phyloP scores from a whole-genome alignment of 2,888 invertebrate species.

The Ditula angustiorana region DNA sequence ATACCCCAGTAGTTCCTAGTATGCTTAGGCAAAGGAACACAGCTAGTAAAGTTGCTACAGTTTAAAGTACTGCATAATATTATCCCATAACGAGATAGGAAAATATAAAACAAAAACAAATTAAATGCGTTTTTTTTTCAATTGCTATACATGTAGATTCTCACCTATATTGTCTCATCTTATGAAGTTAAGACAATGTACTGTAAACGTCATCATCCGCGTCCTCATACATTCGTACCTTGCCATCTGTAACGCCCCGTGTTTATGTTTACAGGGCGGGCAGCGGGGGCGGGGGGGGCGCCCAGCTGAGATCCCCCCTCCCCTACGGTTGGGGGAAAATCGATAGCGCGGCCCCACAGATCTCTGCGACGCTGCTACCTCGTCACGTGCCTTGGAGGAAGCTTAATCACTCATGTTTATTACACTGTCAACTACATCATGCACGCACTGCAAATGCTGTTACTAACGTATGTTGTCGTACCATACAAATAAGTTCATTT shows the following conservation, averaged over 20 bases:
- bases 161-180: background rate
- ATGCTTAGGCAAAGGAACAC: too few relatives aligned
- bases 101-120: too few relatives aligned
- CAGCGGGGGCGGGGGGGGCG: constrained; percentile 54
- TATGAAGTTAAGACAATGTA: background rate
- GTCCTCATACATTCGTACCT: constrained; percentile 17
- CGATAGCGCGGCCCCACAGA: constrained; percentile 75
- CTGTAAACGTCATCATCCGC: constrained; percentile 6
- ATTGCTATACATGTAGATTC: background rate
- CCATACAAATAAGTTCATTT: background rate
- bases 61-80: too few relatives aligned
- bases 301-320: constrained; percentile 73
- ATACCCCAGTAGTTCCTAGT: too few relatives aligned
- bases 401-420: constrained; percentile 44
- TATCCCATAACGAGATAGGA: too few relatives aligned
- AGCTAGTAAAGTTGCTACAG: too few relatives aligned
- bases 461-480: background rate
- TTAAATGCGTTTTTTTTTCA: too few relatives aligned
- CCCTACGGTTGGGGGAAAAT: constrained; percentile 78
- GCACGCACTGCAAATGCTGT: constrained; percentile 5
- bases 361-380: constrained; percentile 52
- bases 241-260: constrained; percentile 56
- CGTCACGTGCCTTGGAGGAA: constrained; percentile 50
- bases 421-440: constrained; percentile 19
- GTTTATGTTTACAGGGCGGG: constrained; percentile 80